These are phyloP conservation scores for Prunella strophiata DNA, from an alignment of 2,797 vertebrate genomes.

Conservation along the genomic window DNA sequence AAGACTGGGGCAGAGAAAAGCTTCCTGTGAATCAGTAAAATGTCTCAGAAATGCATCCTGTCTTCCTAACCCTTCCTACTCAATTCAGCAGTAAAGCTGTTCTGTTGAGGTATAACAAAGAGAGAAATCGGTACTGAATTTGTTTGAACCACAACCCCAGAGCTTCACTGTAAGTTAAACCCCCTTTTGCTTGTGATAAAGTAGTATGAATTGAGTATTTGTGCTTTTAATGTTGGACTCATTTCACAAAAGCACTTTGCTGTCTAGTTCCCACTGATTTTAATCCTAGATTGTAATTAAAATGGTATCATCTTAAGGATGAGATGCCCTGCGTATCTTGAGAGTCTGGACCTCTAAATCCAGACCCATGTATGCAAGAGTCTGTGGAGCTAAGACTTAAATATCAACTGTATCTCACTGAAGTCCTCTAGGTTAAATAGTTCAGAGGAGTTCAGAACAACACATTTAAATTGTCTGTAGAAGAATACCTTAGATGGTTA, in stretches of 20 bases:
- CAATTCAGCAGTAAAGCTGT: background rate
- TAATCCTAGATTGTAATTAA: constrained; percentile 28
- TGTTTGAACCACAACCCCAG: background rate
- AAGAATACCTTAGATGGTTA: background rate
- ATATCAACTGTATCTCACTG: background rate
- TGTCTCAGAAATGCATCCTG: background rate
- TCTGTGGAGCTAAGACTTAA: background rate
- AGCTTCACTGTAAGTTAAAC: background rate
- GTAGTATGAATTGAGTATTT: background rate
- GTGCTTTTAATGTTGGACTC: background rate
- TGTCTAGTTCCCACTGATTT: constrained; percentile 9
- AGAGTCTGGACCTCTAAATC: background rate
- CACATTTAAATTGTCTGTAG: background rate
- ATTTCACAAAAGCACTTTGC: constrained; percentile 7
- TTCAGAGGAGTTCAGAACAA: background rate
- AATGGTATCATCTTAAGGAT: background rate
- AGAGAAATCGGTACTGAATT: background rate
- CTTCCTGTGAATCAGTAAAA: background rate
- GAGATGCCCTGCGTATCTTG: background rate
- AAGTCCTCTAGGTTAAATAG: background rate
- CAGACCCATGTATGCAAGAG: background rate
- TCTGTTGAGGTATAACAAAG: background rate
- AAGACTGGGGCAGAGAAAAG: background rate
- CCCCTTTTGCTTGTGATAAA: background rate
- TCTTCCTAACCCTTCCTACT: background rate